phyloP scores from a whole-genome alignment of 2,113 vertebrate genomes.

The Antigone vipio region DNA sequence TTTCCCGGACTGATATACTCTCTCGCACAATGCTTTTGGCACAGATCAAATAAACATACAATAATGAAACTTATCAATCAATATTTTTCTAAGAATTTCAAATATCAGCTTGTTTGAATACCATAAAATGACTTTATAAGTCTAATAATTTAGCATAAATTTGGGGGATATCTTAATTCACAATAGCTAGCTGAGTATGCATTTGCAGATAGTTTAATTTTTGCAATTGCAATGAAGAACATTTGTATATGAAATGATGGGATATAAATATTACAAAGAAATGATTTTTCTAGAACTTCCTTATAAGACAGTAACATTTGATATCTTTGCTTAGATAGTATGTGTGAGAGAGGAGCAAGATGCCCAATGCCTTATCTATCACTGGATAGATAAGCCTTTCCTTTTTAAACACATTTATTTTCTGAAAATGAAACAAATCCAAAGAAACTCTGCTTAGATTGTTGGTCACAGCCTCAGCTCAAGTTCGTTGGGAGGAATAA shows the following conservation, averaged over 20 bases:
- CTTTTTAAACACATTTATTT: neutral
- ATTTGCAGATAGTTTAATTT: neutral
- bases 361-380: neutral
- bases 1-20: neutral
- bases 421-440: neutral
- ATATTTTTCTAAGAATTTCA: neutral
- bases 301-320: neutral
- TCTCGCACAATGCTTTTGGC: neutral
- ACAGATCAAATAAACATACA: neutral
- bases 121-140: neutral
- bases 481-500: neutral
- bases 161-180: neutral
- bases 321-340: neutral
- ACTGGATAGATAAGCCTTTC: neutral
- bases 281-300: neutral
- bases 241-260: neutral
- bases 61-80: neutral
- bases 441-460: accelerated
- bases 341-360: neutral
- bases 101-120: neutral
- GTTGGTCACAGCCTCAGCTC: neutral
- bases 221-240: neutral
- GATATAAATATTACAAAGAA: neutral
- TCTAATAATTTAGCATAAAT: neutral
- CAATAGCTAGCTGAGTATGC: neutral